A percentile compares a stretch with the other conserved stretches of the same genome.
phyloP scores from a whole-genome alignment of 2,797 vertebrate species.

The Pelodytes ibericus region DNA sequence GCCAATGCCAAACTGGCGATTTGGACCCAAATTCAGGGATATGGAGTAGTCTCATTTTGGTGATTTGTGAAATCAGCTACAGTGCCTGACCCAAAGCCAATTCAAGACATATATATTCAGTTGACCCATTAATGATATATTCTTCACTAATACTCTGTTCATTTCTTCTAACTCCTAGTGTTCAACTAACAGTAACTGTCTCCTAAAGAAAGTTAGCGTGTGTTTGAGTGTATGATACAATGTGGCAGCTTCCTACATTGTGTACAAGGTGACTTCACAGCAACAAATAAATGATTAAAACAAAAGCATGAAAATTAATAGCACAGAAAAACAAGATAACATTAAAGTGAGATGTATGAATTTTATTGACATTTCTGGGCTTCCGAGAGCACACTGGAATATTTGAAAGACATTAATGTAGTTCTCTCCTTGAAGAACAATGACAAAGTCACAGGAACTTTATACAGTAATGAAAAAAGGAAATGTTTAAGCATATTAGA shows the following conservation, averaged over 20 bases:
- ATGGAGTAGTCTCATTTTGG: no score
- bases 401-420: slow-evolving; percentile 38
- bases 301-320: slow-evolving; percentile 11
- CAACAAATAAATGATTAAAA: slow-evolving; percentile 40
- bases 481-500: background rate
- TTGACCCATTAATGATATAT: no score
- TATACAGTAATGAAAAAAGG: background rate
- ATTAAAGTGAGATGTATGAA: slow-evolving; percentile 5
- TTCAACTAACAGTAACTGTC: no score
- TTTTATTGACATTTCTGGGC: slow-evolving; percentile 15
- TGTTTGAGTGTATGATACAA: background rate
- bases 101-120: no score
- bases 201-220: background rate
- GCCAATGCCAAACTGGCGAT: no score
- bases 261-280: background rate
- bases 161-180: no score
- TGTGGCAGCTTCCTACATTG: slow-evolving; percentile 15
- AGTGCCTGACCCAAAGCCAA: no score
- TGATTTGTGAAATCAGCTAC: no score
- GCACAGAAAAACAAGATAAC: slow-evolving; percentile 1
- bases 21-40: no score
- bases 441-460: slow-evolving; percentile 33
- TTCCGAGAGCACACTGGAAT: slow-evolving; percentile 12
- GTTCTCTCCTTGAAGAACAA: slow-evolving; percentile 39
- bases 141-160: no score